Base-by-base conservation (phyloP, 30 jellyfish, hydroid and myxozoan species). In the Rhopilema esculentum region DNA sequence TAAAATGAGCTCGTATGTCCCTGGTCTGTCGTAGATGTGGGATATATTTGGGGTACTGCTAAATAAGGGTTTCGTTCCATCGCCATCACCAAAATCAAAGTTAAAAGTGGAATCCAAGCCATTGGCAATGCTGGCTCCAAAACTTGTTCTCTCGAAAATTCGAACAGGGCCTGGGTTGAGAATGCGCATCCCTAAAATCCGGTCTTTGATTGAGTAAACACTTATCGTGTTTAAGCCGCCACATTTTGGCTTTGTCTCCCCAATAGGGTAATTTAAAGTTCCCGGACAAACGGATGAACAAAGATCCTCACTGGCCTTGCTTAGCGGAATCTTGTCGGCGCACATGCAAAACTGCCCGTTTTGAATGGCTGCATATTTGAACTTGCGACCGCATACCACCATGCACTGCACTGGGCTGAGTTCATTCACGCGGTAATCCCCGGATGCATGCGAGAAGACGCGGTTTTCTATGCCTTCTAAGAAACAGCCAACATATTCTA, bases 401-500 rank as follows among this genome's bases (percentile, higher is more conserved):
- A 95, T 95, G 49, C 99, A 95, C 49, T 97, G 95, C 1, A 95
- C 75, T 33, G 99, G 99, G 23, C 96, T 91, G 9, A 95, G 71
- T 22, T 95, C 98, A 66, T 33, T 33, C 69, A 93, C 91, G 49
- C 83, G 87, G 83, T 95, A 95, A 70, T 95, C 99, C 28, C 98
- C 99, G 23, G 99, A 94, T 31, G 98, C 87, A 69, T 66, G 78
- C 27, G 75, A 72, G 52, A 95, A 95, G 61, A 84, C 91, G 21
- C 96, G 97, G 77, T 80, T 63, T 16, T 75, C 89, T 20, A 53
- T 48, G 29, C 68, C 95, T 31, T 95, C 98, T 23, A 20, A 40
- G 83, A 21, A 95, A 71, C 99, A 95, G 65, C 99, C 99, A 49
- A 95, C 74, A 80, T 89, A 84, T 64, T 95, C 99, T 91, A 73